Conservation (phyloP, 2,888 invertebrate genomes). For the Tetragonula carbonaria region DNA sequence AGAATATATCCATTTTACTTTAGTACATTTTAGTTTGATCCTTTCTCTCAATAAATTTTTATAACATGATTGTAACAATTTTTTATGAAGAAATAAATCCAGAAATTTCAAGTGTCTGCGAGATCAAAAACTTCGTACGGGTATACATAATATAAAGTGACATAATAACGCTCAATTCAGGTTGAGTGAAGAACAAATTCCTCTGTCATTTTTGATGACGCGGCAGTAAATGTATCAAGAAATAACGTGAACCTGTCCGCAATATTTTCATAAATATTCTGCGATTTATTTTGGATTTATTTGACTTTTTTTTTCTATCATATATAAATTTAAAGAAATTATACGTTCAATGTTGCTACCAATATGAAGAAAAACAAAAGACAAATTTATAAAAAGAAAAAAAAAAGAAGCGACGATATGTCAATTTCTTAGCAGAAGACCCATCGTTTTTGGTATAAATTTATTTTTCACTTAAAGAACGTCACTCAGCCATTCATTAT, state of each 20-base stretch:
- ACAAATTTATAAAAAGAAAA: no score
- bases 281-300: background rate
- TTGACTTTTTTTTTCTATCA: no score
- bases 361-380: no score
- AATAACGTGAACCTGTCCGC: background rate
- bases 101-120: background rate
- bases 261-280: background rate
- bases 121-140: background rate
- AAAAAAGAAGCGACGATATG: no score
- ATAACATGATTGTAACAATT: background rate
- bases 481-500: no score
- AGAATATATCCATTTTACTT: slow-evolving; percentile 53
- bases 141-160: background rate
- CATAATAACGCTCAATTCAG: no score
- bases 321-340: no score
- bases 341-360: no score
- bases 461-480: no score
- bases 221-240: background rate
- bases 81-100: background rate
- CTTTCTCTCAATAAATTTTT: background rate
- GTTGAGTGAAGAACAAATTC: background rate
- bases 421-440: no score
- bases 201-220: background rate
- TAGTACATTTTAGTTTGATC: background rate
- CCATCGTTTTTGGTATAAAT: no score